Percentiles rank a stretch among this genome's conserved stretches.
These are phyloP conservation scores for Enteromius radiatus DNA, from an alignment of 2,797 vertebrate species.

Conservation along the genomic window DNA sequence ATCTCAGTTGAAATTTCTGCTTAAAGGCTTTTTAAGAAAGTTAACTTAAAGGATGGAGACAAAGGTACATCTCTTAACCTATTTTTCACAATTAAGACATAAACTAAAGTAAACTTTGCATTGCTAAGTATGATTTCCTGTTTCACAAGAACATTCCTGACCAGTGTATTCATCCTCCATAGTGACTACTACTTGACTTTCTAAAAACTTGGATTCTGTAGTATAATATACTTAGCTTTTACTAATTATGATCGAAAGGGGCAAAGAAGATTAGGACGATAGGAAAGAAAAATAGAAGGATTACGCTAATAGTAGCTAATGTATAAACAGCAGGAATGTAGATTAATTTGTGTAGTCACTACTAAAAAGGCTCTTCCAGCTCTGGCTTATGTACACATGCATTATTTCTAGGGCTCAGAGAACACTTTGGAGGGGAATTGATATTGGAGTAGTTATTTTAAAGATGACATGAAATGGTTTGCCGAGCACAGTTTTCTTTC, in stretches of 20 bases:
- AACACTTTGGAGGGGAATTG: constrained; percentile 8
- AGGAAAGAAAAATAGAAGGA: constrained; percentile 46
- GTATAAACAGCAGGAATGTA: constrained; percentile 40
- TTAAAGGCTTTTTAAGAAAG: background rate
- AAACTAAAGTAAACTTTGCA: background rate
- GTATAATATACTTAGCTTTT: constrained; percentile 18
- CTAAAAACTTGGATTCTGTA: constrained; percentile 27
- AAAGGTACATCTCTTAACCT: background rate
- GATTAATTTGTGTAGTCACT: constrained; percentile 27
- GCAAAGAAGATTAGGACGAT: constrained; percentile 13
- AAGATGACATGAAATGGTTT: constrained; percentile 29
- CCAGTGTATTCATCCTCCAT: constrained; percentile 1
- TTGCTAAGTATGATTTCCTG: constrained; percentile 17
- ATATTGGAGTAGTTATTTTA: constrained; percentile 23
- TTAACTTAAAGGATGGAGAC: background rate
- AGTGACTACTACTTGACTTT: constrained; percentile 19
- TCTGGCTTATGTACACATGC: constrained; percentile 16
- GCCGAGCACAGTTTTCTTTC: constrained; percentile 6
- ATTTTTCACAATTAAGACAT: constrained; percentile 11
- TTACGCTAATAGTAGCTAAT: constrained; percentile 44
- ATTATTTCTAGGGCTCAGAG: constrained; percentile 1
- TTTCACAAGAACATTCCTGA: constrained; percentile 19
- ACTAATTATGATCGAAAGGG: constrained; percentile 39
- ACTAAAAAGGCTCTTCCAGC: constrained; percentile 9
- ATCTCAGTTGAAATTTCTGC: background rate